Base-by-base conservation (phyloP, 2,888 invertebrate genomes). In the Vesta saturnalis region DNA sequence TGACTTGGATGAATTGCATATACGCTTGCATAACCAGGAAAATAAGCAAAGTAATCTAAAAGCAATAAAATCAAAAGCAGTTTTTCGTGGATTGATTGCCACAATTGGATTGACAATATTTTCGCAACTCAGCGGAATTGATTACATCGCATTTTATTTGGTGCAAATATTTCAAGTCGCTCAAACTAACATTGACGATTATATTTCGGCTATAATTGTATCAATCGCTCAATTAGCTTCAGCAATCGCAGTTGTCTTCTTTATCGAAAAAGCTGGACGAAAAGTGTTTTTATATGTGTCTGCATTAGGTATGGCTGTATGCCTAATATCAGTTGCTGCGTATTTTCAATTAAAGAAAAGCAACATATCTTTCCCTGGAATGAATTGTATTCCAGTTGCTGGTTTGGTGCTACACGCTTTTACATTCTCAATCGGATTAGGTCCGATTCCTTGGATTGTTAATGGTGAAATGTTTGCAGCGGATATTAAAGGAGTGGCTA, bases 91-190 rank as follows among this genome's bases (percentile, higher is more conserved):
- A 0, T 85, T 94, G 64, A 81, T 91, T 55, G 91, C 92, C 64
- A 89, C 90, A 2, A 85, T 92, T 49, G 88, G 92, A 19, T 87
- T 94, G 72, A 94, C 95, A 92, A 89, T 93, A 78, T 92, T 92
- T 83, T 93, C 93, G 77, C 93, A 93, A 81, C 88, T 92, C 78
- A 91, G 91, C 65, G 93, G 93, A 67, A 87, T 93, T 74, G 92
- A 93, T 83, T 92, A 92, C 0, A 91, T 93, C 71, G 91, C 93
- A 74, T 93, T 93, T 83, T 93, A 92, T 79, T 90, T 92, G 0
- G 88, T 88, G 67, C 85, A 86, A 58, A 93, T 94, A 76, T 92
- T 93, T 82, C 75, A 85, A 56, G 90, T 90, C 0, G 90, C 92
- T 10, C 92, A 91, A 30, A 90, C 89, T 67, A 82, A 87, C n/a